Percentiles rank a stretch among this genome's conserved stretches.
These are phyloP conservation scores for Malthinus seriepunctatus DNA, from an alignment of 2,888 invertebrate genomes.

Conservation along the genomic window DNA sequence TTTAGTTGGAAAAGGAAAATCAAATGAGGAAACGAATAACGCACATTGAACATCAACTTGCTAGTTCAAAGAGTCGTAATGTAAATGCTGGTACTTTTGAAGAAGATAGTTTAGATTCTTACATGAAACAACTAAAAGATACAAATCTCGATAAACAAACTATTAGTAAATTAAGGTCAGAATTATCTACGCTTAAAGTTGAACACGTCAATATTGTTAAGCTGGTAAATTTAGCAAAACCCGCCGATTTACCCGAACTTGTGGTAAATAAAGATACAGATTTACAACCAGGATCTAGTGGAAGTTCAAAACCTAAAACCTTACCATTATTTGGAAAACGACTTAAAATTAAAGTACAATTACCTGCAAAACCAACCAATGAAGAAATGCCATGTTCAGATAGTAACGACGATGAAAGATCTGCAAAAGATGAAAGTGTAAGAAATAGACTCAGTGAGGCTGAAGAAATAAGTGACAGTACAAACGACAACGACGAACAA, in stretches of 20 bases:
- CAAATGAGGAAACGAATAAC: slow-evolving; percentile 58
- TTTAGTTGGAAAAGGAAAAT: slow-evolving; percentile 65
- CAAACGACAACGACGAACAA: slow-evolving; percentile 6
- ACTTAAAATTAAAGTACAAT: slow-evolving; percentile 58
- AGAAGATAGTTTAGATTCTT: slow-evolving; percentile 80
- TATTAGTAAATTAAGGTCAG: slow-evolving; percentile 69
- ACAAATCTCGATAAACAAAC: slow-evolving; percentile 58
- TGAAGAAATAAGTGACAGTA: background rate
- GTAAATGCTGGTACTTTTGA: slow-evolving; percentile 47
- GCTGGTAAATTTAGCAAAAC: slow-evolving; percentile 75
- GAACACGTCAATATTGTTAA: slow-evolving; percentile 72
- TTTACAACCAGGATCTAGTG: slow-evolving; percentile 24
- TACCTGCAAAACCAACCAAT: slow-evolving; percentile 43
- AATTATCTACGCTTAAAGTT: slow-evolving; percentile 67
- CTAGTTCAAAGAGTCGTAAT: slow-evolving; percentile 19
- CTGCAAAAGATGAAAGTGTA: slow-evolving; percentile 7
- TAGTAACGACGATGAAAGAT: slow-evolving; percentile 57
- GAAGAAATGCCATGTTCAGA: slow-evolving; percentile 61
- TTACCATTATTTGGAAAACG: slow-evolving; percentile 62
- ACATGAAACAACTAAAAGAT: slow-evolving; percentile 70
- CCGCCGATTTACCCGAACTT: slow-evolving; percentile 64
- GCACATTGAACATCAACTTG: slow-evolving; percentile 61
- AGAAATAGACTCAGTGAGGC: background rate
- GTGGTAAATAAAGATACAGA: slow-evolving; percentile 38
- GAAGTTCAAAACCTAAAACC: slow-evolving; percentile 49